Percentiles rank a stretch among this genome's conserved stretches.
Conservation (phyloP, 2,888 invertebrate species). For the Synanthedon formicaeformis region DNA sequence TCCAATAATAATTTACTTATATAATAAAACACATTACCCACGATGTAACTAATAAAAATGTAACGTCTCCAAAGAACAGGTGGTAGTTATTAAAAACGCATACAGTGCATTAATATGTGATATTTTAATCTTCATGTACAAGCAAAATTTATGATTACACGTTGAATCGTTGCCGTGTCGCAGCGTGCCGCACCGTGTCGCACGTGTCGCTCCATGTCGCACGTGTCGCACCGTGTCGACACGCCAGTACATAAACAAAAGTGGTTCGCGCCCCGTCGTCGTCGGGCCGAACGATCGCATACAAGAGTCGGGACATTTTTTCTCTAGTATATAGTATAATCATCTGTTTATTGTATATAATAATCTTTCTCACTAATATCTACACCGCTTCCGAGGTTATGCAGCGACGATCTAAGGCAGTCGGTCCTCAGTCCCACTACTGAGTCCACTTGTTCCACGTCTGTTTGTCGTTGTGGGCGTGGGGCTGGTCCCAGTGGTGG, state of each 20-base stretch:
- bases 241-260: conserved; percentile 44
- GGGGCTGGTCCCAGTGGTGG: conserved; percentile 46
- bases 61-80: conserved; percentile 45
- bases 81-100: conserved; percentile 60
- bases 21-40: conserved; percentile 64
- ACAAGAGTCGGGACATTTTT: conserved; percentile 61
- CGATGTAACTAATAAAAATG: conserved; percentile 55
- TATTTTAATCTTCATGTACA: conserved; percentile 82
- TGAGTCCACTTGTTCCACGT: conserved; percentile 67
- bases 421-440: conserved; percentile 27
- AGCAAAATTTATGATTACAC: conserved; percentile 77
- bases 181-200: background rate
- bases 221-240: background rate
- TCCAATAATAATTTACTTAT: conserved; percentile 67
- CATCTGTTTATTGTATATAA: conserved; percentile 63
- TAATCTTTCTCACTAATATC: conserved; percentile 67
- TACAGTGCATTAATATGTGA: conserved; percentile 82
- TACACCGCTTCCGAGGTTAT: conserved; percentile 66
- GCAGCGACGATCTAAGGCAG: conserved; percentile 31
- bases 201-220: conserved; percentile 14
- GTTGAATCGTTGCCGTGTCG: conserved; percentile 43
- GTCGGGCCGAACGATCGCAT: conserved; percentile 54
- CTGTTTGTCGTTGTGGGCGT: conserved; percentile 41
- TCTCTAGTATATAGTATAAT: conserved; percentile 66
- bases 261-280: conserved; percentile 49